phyloP scores from a whole-genome alignment of 2,888 invertebrate genomes.

The Acleris laterana region DNA sequence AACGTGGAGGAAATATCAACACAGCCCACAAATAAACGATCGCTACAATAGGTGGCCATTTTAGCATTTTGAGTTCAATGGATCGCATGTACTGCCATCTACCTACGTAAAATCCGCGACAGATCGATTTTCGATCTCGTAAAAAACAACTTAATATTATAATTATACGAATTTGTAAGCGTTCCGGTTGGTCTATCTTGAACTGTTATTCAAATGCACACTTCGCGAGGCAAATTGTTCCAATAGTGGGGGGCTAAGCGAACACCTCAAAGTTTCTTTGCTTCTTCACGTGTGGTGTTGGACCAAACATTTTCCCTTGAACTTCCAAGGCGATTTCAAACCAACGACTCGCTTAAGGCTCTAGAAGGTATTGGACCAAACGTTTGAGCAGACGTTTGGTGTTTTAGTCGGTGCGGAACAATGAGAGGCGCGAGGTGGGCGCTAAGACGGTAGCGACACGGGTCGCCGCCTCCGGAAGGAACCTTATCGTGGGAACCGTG shows the following conservation, averaged over 20 bases:
- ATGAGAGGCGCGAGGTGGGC: slow-evolving; percentile 62
- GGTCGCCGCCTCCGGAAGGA: slow-evolving; percentile 80
- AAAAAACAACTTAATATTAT: slow-evolving; percentile 37
- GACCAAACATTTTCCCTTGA: neutral
- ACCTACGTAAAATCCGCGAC: slow-evolving; percentile 10
- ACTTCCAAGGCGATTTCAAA: too few relatives aligned
- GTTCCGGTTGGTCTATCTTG: slow-evolving; percentile 41
- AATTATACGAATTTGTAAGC: slow-evolving; percentile 40
- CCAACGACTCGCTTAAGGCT: too few relatives aligned
- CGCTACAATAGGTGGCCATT: too few relatives aligned
- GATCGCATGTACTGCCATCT: neutral
- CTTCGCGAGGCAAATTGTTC: slow-evolving; percentile 17
- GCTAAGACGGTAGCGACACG: slow-evolving; percentile 77
- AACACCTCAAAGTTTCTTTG: slow-evolving; percentile 7
- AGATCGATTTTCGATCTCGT: slow-evolving; percentile 26
- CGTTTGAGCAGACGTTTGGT: slow-evolving; percentile 6
- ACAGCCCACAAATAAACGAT: too few relatives aligned
- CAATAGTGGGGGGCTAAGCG: slow-evolving; percentile 14
- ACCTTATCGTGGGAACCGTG: slow-evolving; percentile 73
- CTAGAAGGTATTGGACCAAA: slow-evolving; percentile 10
- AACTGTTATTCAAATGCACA: slow-evolving; percentile 45
- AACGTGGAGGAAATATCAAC: too few relatives aligned
- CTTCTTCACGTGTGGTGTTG: neutral
- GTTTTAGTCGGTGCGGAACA: slow-evolving; percentile 47
- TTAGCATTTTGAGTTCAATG: neutral